Evolutionary conservation across 2,797 vertebrate species (phyloP).

Genomic region (Coluber constrictor): DNA sequence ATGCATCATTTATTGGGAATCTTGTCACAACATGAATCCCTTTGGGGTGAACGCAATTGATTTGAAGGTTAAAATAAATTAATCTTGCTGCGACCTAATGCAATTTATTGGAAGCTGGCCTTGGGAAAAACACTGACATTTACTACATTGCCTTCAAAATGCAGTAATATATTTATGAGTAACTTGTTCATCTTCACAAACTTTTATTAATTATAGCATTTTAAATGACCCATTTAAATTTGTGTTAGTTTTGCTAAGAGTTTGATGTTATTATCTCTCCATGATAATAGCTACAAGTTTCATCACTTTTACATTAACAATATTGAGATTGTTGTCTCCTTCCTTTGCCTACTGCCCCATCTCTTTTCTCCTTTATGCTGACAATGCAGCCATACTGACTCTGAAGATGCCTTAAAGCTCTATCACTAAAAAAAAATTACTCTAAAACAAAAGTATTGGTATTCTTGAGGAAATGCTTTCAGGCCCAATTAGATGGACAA

Average conservation of each 20-base stretch:
- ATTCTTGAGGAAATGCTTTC: neutral
- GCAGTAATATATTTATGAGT: constrained; percentile 65
- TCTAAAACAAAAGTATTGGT: neutral
- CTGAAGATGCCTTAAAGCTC: neutral
- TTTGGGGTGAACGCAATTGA: constrained; percentile 69
- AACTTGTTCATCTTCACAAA: constrained; percentile 51
- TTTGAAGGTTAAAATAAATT: constrained; percentile 68
- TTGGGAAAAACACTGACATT: constrained; percentile 71
- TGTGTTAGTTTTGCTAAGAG: constrained; percentile 24
- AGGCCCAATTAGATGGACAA: neutral
- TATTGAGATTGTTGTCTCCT: neutral
- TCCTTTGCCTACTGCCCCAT: neutral
- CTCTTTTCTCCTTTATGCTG: neutral
- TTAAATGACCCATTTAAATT: constrained; percentile 50
- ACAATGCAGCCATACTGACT: neutral
- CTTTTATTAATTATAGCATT: constrained; percentile 60
- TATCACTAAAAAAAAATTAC: neutral
- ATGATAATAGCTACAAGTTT: neutral
- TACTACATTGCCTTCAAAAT: constrained; percentile 60
- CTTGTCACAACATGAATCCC: constrained; percentile 70
- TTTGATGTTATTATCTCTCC: neutral
- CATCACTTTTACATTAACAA: neutral
- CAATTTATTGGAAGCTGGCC: constrained; percentile 71
- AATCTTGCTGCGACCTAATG: constrained; percentile 61
- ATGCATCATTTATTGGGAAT: constrained; percentile 55